These are phyloP conservation scores for Parnassius apollo DNA, from an alignment of 2,888 invertebrate genomes.

Conservation along the genomic window DNA sequence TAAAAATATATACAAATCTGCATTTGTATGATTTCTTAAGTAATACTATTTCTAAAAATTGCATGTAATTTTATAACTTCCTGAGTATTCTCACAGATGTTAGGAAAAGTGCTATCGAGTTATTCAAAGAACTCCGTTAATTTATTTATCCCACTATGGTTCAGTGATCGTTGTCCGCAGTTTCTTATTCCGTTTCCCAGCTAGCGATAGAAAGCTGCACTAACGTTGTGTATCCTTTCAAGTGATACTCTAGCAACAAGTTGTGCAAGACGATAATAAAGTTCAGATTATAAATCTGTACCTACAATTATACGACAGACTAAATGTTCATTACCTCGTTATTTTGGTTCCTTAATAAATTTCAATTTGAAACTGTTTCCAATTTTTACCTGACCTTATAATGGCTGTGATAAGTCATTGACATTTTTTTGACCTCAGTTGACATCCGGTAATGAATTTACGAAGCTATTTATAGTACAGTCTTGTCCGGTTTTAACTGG, in stretches of 20 bases:
- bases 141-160: conserved; percentile 28
- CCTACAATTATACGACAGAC: not conserved
- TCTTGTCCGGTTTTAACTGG: not conserved
- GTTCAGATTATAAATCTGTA: not conserved
- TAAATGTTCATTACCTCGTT: not conserved
- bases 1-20: no score
- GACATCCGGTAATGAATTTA: conserved; percentile 6
- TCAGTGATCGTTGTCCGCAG: conserved; percentile 20
- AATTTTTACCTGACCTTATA: conserved; percentile 7
- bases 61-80: conserved; percentile 11
- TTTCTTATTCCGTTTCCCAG: conserved; percentile 26
- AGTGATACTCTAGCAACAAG: not conserved
- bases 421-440: conserved; percentile 7
- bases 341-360: not conserved
- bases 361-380: conserved; percentile 6
- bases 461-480: not conserved
- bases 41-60: not conserved
- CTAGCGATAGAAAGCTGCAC: conserved; percentile 21
- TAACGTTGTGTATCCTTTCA: not conserved
- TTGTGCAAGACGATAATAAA: not conserved
- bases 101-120: conserved; percentile 19
- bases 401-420: conserved; percentile 12
- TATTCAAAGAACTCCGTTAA: conserved; percentile 25
- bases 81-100: conserved; percentile 8
- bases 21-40: no score